Conservation (phyloP, 1,140 invertebrate genomes). For the Diabrotica undecimpunctata region DNA sequence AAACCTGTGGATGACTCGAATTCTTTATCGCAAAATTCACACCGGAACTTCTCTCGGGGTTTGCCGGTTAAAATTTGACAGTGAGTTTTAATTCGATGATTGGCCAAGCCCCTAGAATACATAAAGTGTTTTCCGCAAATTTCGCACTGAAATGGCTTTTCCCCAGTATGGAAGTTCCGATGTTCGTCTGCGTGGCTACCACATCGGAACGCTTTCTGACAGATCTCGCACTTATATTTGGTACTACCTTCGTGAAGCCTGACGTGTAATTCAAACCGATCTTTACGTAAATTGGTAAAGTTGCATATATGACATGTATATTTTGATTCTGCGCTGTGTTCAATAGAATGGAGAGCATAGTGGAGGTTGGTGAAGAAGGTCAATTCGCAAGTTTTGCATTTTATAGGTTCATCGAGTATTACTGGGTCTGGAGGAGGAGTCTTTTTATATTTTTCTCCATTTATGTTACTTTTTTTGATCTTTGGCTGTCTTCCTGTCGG, state of each 20-base stretch:
- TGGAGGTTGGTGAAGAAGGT: neutral
- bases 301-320: neutral
- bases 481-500: neutral
- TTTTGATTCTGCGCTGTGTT: neutral
- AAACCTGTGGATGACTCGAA: slow-evolving; percentile 26
- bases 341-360: neutral
- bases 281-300: neutral
- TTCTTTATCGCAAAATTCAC: slow-evolving; percentile 39
- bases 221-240: slow-evolving; percentile 66
- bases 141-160: slow-evolving; percentile 58
- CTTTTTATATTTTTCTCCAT: neutral
- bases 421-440: neutral
- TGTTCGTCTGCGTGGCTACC: slow-evolving; percentile 33
- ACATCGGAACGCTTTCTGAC: slow-evolving; percentile 55
- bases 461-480: neutral
- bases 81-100: neutral
- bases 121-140: slow-evolving; percentile 69
- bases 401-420: neutral
- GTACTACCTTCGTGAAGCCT: neutral
- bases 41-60: slow-evolving; percentile 26
- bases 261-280: neutral
- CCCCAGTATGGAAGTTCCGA: slow-evolving; percentile 52
- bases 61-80: slow-evolving; percentile 18
- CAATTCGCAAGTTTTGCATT: neutral
- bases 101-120: slow-evolving; percentile 5